Conservation (phyloP, 1,140 invertebrate genomes). For the Atopsyche davidsoni region DNA sequence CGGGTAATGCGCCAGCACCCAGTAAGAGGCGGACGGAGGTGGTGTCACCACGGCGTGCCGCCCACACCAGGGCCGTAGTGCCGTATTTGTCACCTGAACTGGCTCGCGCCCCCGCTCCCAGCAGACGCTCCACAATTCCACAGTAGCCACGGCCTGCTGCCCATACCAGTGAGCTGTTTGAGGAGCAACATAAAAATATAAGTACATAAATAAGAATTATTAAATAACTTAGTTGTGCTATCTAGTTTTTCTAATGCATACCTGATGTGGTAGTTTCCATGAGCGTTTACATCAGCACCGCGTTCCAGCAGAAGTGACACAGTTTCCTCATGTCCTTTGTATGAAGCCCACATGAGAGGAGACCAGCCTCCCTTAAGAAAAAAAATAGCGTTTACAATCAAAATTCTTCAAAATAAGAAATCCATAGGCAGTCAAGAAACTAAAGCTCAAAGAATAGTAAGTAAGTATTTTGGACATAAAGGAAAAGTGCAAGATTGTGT, state of each 20-base stretch:
- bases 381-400: too few species aligned
- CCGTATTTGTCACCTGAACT: conserved; percentile 95
- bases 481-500: background rate
- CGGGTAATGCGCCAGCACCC: conserved; percentile 61
- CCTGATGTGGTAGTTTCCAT: conserved; percentile 93
- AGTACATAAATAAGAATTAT: conserved; percentile 3
- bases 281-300: conserved; percentile 90
- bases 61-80: conserved; percentile 95
- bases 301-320: conserved; percentile 77
- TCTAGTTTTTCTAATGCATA: conserved; percentile 23
- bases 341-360: conserved; percentile 94
- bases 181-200: conserved; percentile 16
- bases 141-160: conserved; percentile 85
- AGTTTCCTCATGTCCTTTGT: conserved; percentile 80
- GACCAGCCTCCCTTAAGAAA: conserved; percentile 86
- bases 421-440: too few species aligned
- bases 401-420: conserved; percentile 1
- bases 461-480: background rate
- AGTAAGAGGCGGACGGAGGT: conserved; percentile 82
- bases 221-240: background rate
- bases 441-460: conserved; percentile 1
- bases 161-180: conserved; percentile 83
- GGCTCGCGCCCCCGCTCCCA: conserved; percentile 82
- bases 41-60: conserved; percentile 80
- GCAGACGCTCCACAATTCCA: conserved; percentile 75